These are phyloP conservation scores for Drosophila gunungcola DNA, from an alignment of 1,140 invertebrate species.

Conservation along the genomic window DNA sequence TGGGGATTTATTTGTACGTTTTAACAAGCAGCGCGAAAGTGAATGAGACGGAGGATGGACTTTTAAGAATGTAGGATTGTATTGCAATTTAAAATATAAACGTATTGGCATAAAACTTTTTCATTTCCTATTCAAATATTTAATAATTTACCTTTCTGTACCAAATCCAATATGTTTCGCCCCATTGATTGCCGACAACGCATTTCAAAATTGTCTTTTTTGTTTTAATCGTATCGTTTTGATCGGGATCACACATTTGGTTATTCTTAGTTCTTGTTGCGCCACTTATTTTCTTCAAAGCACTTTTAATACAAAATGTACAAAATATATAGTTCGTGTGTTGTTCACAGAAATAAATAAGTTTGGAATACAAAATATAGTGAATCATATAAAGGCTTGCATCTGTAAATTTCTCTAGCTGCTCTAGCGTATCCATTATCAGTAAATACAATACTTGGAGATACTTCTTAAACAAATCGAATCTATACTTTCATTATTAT, in stretches of 20 bases:
- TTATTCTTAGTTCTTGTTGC: constrained; percentile 6
- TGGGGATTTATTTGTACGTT: no score
- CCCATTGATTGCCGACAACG: neutral
- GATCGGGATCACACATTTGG: constrained; percentile 34
- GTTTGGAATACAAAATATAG: constrained; percentile 37
- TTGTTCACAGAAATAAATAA: constrained; percentile 35
- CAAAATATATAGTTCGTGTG: constrained; percentile 19
- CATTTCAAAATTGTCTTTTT: constrained; percentile 12
- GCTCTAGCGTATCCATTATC: constrained; percentile 1
- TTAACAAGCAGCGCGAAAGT: neutral
- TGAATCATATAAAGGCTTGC: constrained; percentile 1
- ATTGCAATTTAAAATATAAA: no score
- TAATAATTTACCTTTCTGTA: neutral
- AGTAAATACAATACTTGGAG: constrained; percentile 31
- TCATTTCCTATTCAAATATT: no score
- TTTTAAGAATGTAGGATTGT: neutral
- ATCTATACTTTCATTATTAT: neutral
- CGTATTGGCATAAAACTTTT: no score
- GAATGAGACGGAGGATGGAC: constrained; percentile 9
- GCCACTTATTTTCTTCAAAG: constrained; percentile 5
- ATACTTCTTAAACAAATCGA: constrained; percentile 13
- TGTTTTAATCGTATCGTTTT: constrained; percentile 32
- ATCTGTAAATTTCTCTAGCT: constrained; percentile 10
- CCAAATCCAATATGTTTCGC: neutral
- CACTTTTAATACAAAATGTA: constrained; percentile 24